These are phyloP conservation scores for Cherax quadricarinatus DNA, from an alignment of 1,140 invertebrate genomes.

Conservation along the genomic window DNA sequence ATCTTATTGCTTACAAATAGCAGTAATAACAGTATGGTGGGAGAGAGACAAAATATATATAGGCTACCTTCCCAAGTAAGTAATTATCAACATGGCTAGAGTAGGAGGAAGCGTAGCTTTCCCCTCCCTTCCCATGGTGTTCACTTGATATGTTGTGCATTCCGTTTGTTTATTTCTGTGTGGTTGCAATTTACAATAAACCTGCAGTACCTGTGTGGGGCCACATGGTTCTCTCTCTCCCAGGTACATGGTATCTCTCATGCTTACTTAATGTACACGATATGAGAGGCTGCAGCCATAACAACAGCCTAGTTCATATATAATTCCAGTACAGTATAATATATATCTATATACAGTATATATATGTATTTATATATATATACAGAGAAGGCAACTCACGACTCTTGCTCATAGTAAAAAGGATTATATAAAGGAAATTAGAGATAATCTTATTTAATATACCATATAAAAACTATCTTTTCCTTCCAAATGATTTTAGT, in stretches of 20 bases:
- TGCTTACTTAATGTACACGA: not conserved
- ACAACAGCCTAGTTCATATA: constrained; percentile 11
- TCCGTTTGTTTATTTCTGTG: not conserved
- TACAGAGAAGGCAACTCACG: constrained; percentile 37
- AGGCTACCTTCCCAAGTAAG: constrained; percentile 3
- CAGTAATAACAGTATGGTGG: constrained; percentile 14
- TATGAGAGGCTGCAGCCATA: not conserved
- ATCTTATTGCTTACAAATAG: constrained; percentile 33
- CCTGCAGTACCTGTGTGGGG: not conserved
- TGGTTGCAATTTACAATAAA: constrained; percentile 1
- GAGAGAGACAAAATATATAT: constrained; percentile 9
- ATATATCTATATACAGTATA: not conserved
- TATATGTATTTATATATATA: constrained; percentile 12
- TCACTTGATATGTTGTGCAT: constrained; percentile 28
- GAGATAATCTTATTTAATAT: not conserved
- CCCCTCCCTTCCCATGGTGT: not conserved
- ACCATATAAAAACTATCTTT: not conserved
- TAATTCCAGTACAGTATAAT: constrained; percentile 13
- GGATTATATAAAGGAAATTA: constrained; percentile 6
- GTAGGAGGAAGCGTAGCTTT: not conserved
- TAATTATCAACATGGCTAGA: not conserved
- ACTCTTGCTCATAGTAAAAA: constrained; percentile 14
- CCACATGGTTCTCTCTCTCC: not conserved
- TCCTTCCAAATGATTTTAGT: not conserved
- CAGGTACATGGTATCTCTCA: not conserved